Evolutionary conservation across 2,113 vertebrate species (phyloP).

Genomic region (Mus pahari): DNA sequence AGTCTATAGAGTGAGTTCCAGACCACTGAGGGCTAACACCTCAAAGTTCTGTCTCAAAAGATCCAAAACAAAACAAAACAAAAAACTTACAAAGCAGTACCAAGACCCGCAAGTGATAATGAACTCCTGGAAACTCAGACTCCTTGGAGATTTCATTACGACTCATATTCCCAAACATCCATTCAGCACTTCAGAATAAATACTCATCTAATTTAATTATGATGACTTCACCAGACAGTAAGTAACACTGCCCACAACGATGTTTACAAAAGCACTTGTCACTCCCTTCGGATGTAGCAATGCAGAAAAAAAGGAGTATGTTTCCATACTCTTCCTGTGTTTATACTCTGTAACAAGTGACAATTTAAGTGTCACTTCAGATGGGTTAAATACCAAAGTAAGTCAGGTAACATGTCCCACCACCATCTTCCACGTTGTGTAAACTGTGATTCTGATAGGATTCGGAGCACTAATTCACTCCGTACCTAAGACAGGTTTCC

Average conservation of each 20-base stretch:
- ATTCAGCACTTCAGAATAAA: constrained; percentile 65
- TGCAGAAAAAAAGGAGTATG: constrained; percentile 50
- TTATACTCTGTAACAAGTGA: constrained; percentile 79
- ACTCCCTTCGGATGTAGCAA: constrained; percentile 78
- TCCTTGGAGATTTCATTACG: constrained; percentile 52
- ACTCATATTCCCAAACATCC: constrained; percentile 71
- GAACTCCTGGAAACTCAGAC: constrained; percentile 74
- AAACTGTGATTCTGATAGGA: not conserved
- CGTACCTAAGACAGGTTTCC: not conserved
- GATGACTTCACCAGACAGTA: constrained; percentile 76
- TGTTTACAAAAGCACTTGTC: constrained; percentile 74
- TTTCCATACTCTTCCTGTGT: constrained; percentile 67
- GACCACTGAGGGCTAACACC: not conserved
- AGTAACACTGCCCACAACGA: constrained; percentile 71
- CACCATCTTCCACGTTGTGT: not conserved
- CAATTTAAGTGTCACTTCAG: constrained; percentile 69
- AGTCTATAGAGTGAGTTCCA: not conserved
- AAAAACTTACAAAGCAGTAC: constrained; percentile 26
- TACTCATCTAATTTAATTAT: constrained; percentile 71
- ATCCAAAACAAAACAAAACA: not conserved
- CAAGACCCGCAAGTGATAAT: constrained; percentile 76
- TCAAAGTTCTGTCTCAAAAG: not conserved
- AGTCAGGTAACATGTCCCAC: not conserved
- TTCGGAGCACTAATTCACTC: constrained; percentile 1
- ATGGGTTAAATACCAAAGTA: constrained; percentile 43